Percentiles rank a stretch among this genome's conserved stretches.
Conservation (phyloP, 2,888 invertebrate genomes). For the Malachius bipustulatus region DNA sequence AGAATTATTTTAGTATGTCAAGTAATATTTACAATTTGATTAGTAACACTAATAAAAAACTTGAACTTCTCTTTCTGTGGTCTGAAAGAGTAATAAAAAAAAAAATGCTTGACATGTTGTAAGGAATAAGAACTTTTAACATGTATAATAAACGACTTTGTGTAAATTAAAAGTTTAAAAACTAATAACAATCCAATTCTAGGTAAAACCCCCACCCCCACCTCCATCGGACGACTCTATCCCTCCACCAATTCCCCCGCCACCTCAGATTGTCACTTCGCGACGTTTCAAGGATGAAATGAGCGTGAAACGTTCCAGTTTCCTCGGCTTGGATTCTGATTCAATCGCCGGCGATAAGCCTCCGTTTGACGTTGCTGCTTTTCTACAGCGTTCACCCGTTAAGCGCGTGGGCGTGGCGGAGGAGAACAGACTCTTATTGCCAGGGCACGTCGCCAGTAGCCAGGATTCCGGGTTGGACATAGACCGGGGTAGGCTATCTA, state of each 20-base stretch:
- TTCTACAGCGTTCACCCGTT: no score
- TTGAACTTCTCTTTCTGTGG: no score
- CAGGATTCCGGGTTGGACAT: constrained; percentile 71
- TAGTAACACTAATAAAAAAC: no score
- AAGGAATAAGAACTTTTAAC: no score
- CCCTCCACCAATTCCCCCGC: constrained; percentile 76
- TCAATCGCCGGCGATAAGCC: constrained; percentile 44
- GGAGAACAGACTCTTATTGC: constrained; percentile 25
- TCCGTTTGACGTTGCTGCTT: constrained; percentile 67
- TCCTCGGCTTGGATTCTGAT: constrained; percentile 59
- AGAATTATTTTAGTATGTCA: no score
- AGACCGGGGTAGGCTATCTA: constrained; percentile 41
- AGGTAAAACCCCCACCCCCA: constrained; percentile 38
- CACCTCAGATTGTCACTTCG: constrained; percentile 65
- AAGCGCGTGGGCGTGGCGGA: no score
- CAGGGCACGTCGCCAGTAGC: constrained; percentile 45
- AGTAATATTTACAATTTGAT: no score
- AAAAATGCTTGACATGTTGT: no score
- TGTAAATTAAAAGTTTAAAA: no score
- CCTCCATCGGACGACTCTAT: constrained; percentile 52
- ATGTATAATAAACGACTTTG: no score
- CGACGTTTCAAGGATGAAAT: constrained; percentile 78
- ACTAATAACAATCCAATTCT: no score
- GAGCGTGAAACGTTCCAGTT: constrained; percentile 71
- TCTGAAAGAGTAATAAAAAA: no score